These are phyloP conservation scores for Camarhynchus parvulus DNA, from an alignment of 2,113 vertebrate species.

Conservation along the genomic window DNA sequence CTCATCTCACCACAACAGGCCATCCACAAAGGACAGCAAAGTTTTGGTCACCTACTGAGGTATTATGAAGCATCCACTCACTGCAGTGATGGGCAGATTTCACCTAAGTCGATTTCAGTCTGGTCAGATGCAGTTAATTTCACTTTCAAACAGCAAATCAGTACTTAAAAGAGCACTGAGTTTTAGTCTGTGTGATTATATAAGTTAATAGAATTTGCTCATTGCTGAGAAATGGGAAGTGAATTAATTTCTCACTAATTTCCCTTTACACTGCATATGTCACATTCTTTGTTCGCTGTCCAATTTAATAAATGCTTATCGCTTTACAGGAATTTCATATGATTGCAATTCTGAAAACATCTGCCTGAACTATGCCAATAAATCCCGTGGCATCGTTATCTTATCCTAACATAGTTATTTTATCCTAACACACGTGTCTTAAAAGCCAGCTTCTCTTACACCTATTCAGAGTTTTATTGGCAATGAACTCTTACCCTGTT, in stretches of 20 bases:
- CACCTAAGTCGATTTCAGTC: background rate
- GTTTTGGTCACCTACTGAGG: background rate
- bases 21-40: background rate
- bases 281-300: background rate
- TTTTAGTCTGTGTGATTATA: background rate
- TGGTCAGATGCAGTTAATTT: background rate
- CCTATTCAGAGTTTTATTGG: background rate
- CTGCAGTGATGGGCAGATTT: background rate
- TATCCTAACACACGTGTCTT: background rate
- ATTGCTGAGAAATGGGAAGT: background rate
- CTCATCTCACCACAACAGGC: background rate
- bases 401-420: background rate
- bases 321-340: background rate
- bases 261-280: background rate
- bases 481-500: background rate
- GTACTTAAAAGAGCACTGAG: background rate
- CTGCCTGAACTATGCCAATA: background rate
- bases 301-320: background rate
- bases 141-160: background rate
- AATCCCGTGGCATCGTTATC: background rate
- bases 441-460: background rate
- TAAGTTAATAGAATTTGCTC: background rate
- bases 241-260: background rate
- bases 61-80: background rate
- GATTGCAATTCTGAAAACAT: background rate